Evolutionary conservation across 2,797 vertebrate species (phyloP).

Genomic region (Alauda arvensis): DNA sequence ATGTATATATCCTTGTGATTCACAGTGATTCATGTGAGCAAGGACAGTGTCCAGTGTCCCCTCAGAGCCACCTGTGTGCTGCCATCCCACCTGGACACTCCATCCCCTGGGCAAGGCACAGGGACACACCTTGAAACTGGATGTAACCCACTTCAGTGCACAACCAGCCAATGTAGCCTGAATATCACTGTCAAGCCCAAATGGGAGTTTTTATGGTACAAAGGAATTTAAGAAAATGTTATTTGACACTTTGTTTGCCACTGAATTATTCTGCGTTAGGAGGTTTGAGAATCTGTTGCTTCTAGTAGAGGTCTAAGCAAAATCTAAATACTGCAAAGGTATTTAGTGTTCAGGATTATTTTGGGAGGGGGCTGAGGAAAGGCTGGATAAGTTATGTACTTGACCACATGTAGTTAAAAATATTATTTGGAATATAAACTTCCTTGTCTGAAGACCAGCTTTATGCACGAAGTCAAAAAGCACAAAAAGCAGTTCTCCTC

Average conservation of each 20-base stretch:
- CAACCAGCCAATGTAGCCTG: background rate
- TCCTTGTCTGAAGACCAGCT: slow-evolving; percentile 54
- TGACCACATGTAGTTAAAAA: slow-evolving; percentile 37
- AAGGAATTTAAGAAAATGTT: background rate
- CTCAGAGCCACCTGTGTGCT: background rate
- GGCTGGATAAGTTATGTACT: slow-evolving; percentile 33
- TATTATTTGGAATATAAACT: slow-evolving; percentile 55
- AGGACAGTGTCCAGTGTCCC: background rate
- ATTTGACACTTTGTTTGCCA: background rate
- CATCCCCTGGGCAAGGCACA: background rate
- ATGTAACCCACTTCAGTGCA: background rate
- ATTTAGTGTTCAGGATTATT: slow-evolving; percentile 26
- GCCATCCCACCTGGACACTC: background rate
- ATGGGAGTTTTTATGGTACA: background rate
- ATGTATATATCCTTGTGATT: background rate
- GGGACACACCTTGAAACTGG: background rate
- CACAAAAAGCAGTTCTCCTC: slow-evolving; percentile 45
- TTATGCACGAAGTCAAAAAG: background rate
- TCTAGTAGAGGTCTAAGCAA: background rate
- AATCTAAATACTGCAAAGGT: background rate
- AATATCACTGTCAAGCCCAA: background rate
- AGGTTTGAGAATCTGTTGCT: background rate
- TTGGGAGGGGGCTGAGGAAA: background rate
- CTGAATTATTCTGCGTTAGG: background rate
- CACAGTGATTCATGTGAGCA: background rate